These are phyloP conservation scores for Ptyas mucosa DNA, from an alignment of 2,113 vertebrate genomes.

Conservation along the genomic window DNA sequence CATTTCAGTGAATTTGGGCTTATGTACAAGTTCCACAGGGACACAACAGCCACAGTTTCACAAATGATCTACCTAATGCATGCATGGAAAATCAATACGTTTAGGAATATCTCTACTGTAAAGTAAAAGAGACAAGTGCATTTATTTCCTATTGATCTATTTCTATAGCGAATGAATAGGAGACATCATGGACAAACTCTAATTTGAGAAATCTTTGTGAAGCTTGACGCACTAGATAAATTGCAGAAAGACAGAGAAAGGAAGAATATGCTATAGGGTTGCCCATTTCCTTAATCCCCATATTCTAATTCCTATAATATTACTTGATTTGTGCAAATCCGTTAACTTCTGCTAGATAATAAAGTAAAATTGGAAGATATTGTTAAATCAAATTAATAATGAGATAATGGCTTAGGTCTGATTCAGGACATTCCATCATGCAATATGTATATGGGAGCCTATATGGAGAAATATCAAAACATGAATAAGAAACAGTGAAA, in stretches of 20 bases:
- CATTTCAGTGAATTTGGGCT: not conserved
- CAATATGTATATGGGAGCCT: not conserved
- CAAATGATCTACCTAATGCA: not conserved
- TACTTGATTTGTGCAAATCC: not conserved
- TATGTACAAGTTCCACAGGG: constrained; percentile 8
- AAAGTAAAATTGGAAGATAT: not conserved
- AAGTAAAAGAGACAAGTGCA: not conserved
- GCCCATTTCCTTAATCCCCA: not conserved
- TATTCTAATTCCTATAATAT: not conserved
- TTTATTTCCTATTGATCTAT: not conserved
- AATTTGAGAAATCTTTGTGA: not conserved
- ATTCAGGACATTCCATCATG: not conserved
- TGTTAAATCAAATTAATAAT: not conserved
- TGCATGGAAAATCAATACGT: not conserved
- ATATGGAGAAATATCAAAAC: too few relatives aligned
- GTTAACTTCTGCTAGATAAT: not conserved
- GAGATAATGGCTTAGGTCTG: not conserved
- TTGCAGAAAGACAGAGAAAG: not conserved
- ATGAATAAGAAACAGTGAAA: not conserved
- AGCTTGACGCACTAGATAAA: not conserved
- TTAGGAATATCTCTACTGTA: not conserved
- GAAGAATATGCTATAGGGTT: not conserved
- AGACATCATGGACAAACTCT: not conserved
- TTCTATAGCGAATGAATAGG: not conserved
- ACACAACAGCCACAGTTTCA: constrained; percentile 22